Evolutionary conservation across 2,888 invertebrate genomes (phyloP).

Genomic region (Andrena camellia): DNA sequence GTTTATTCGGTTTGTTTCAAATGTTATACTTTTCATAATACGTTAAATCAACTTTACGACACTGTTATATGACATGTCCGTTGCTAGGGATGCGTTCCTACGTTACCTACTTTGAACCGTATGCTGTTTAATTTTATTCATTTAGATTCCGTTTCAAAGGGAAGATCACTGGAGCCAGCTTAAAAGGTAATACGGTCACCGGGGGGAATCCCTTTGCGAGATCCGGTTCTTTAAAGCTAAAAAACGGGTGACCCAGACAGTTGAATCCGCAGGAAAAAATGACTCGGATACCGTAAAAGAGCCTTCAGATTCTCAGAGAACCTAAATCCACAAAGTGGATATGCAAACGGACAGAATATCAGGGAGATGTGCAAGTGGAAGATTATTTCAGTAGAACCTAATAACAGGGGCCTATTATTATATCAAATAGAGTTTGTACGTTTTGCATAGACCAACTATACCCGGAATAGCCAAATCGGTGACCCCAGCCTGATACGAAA

Average conservation of each 20-base stretch:
- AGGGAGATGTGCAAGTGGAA: neutral
- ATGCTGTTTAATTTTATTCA: slow-evolving; percentile 35
- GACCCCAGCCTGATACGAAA: too few relatives aligned
- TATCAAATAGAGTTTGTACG: too few relatives aligned
- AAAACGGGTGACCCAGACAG: slow-evolving; percentile 15
- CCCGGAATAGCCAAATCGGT: too few relatives aligned
- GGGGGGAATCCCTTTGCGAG: slow-evolving; percentile 25
- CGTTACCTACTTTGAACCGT: neutral
- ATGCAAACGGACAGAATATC: neutral
- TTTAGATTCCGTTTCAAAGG: slow-evolving; percentile 17
- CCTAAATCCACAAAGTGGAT: neutral
- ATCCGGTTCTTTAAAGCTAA: slow-evolving; percentile 13
- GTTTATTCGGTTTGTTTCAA: neutral
- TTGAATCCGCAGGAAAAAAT: slow-evolving; percentile 35
- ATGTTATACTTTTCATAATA: neutral
- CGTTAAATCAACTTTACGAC: neutral
- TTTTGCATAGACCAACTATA: too few relatives aligned
- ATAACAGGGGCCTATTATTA: too few relatives aligned
- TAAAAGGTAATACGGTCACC: slow-evolving; percentile 40
- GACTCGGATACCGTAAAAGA: slow-evolving; percentile 29
- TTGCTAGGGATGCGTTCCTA: neutral
- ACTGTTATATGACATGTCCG: neutral
- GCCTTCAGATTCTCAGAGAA: neutral
- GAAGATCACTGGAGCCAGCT: slow-evolving; percentile 28
- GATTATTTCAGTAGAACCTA: neutral